phyloP scores from a whole-genome alignment of 2,888 invertebrate species.

The Eubasilissa splendida region DNA sequence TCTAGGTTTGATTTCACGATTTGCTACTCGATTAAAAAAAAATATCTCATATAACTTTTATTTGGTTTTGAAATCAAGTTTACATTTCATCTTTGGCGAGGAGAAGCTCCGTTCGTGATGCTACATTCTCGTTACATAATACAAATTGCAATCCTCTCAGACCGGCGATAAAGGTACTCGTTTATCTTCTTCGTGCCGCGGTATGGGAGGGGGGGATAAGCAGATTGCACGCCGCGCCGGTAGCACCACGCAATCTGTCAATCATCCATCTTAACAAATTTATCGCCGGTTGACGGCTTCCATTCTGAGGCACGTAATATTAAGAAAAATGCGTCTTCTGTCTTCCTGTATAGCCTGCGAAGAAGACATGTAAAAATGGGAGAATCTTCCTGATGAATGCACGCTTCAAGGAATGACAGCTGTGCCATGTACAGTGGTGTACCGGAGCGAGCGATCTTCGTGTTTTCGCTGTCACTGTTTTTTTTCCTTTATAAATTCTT shows the following conservation, averaged over 20 bases:
- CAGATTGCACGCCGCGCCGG: background rate
- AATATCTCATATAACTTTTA: no score
- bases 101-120: background rate
- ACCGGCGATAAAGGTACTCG: slow-evolving; percentile 3
- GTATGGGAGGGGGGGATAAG: background rate
- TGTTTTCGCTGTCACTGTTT: background rate
- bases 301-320: background rate
- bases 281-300: background rate
- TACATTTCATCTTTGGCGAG: no score
- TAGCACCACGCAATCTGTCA: slow-evolving; percentile 12
- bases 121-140: slow-evolving; percentile 18
- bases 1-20: no score
- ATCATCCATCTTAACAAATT: background rate
- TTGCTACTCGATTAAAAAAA: no score
- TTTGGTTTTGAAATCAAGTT: no score
- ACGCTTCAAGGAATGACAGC: no score
- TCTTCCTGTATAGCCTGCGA: background rate
- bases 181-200: slow-evolving; percentile 19
- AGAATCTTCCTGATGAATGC: no score
- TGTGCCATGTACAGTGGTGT: no score
- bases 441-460: no score
- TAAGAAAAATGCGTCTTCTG: background rate
- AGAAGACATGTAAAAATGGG: no score
- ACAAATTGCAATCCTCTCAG: background rate
- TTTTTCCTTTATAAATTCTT: slow-evolving; percentile 4